phyloP scores from a whole-genome alignment of 2,113 vertebrate genomes.

The Cyanistes caeruleus region DNA sequence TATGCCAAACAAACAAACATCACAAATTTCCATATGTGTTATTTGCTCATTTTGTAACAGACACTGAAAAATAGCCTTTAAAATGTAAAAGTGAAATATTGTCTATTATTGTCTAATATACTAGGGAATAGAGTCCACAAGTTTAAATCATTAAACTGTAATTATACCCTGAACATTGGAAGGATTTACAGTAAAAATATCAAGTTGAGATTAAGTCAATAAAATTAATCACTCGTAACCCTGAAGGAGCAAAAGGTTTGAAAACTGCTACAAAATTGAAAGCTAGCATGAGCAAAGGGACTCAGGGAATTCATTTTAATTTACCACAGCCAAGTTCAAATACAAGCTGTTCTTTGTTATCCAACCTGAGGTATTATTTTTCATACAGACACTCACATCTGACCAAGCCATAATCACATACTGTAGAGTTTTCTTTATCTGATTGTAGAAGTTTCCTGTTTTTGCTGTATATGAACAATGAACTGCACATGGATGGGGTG shows the following conservation, averaged over 20 bases:
- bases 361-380: conserved; percentile 50
- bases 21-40: not conserved
- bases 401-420: conserved; percentile 45
- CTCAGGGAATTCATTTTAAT: conserved; percentile 58
- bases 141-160: conserved; percentile 68
- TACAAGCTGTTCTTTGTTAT: conserved; percentile 73
- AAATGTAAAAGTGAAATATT: not conserved
- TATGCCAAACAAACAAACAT: conserved; percentile 6
- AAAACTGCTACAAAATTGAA: conserved; percentile 67
- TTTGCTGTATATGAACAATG: conserved; percentile 12
- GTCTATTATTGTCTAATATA: not conserved
- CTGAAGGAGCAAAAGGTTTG: conserved; percentile 43
- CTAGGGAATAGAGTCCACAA: conserved; percentile 14
- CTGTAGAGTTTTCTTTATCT: conserved; percentile 51
- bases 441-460: conserved; percentile 42
- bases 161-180: conserved; percentile 55
- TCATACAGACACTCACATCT: conserved; percentile 40
- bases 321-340: conserved; percentile 66
- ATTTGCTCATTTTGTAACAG: not conserved
- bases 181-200: conserved; percentile 68
- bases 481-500: not conserved
- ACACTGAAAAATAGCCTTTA: not conserved
- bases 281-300: conserved; percentile 48
- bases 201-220: conserved; percentile 69
- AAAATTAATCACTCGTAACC: conserved; percentile 66